Conservation (phyloP, 2,888 invertebrate species). For the Ichneumoninae sp. region DNA sequence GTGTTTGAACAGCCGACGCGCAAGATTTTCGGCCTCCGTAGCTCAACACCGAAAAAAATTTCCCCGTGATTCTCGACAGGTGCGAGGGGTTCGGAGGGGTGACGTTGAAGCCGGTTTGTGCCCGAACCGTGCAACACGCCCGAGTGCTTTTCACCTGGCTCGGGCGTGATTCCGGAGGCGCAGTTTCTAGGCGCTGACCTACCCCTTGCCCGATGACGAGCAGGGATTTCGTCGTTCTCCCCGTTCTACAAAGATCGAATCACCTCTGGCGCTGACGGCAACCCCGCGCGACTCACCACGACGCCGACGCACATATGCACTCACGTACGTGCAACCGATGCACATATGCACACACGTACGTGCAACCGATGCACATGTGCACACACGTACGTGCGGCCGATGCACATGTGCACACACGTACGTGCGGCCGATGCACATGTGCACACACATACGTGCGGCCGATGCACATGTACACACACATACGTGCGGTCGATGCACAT, state of each 20-base stretch:
- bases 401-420: not conserved
- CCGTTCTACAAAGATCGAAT: conserved; percentile 13
- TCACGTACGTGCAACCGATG: not conserved
- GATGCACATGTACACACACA: conserved; percentile 1
- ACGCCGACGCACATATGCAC: conserved; percentile 4
- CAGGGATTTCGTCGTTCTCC: not conserved
- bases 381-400: not conserved
- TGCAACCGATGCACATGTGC: no score
- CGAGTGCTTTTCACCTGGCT: conserved; percentile 52
- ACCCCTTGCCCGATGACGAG: conserved; percentile 49
- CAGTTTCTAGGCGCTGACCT: conserved; percentile 65
- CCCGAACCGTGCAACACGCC: conserved; percentile 20
- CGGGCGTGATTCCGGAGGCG: conserved; percentile 52
- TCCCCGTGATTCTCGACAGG: conserved; percentile 15
- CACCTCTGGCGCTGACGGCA: conserved; percentile 19
- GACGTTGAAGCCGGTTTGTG: conserved; percentile 1
- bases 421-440: not conserved
- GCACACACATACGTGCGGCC: not conserved
- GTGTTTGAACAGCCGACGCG: conserved; percentile 1
- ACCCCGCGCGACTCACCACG: not conserved
- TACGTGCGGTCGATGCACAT: no score
- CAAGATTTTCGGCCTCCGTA: not conserved
- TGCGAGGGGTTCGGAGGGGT: conserved; percentile 32
- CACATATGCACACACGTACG: not conserved
- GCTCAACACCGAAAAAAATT: not conserved